phyloP scores from a whole-genome alignment of 2,888 invertebrate species.

The Chironomus tentans region DNA sequence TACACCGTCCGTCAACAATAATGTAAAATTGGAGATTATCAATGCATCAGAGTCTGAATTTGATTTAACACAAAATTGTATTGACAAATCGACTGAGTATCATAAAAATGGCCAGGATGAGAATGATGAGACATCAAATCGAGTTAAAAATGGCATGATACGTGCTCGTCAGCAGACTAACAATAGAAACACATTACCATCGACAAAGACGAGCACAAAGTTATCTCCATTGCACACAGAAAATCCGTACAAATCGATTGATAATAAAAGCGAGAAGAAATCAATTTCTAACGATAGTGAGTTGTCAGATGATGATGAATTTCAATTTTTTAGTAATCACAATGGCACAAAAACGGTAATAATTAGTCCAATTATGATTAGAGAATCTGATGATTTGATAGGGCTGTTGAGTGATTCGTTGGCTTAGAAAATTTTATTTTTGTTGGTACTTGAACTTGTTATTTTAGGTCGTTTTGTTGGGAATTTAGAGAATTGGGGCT shows the following conservation, averaged over 20 bases:
- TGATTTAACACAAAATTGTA: neutral
- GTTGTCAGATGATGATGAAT: slow-evolving; percentile 17
- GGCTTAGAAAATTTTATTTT: neutral
- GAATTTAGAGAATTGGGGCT: too few species aligned
- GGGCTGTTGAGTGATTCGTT: neutral
- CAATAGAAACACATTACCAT: too few species aligned
- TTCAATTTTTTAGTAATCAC: slow-evolving; percentile 18
- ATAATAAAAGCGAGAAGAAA: slow-evolving; percentile 7
- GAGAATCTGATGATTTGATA: slow-evolving; percentile 2
- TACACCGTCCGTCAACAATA: slow-evolving; percentile 2
- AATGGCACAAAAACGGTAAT: slow-evolving; percentile 21
- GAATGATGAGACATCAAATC: neutral
- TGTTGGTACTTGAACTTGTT: neutral
- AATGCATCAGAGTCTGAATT: neutral
- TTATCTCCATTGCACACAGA: slow-evolving; percentile 8
- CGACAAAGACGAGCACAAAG: neutral
- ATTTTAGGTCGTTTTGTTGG: too few species aligned
- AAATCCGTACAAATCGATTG: neutral
- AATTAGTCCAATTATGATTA: slow-evolving; percentile 11
- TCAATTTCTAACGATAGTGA: slow-evolving; percentile 24
- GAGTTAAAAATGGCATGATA: slow-evolving; percentile 11
- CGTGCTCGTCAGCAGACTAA: neutral
- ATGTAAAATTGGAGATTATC: slow-evolving; percentile 5
- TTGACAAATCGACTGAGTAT: slow-evolving; percentile 6
- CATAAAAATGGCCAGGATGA: neutral